Conservation (phyloP, 2,797 vertebrate species). For the Anniella stebbinsi region DNA sequence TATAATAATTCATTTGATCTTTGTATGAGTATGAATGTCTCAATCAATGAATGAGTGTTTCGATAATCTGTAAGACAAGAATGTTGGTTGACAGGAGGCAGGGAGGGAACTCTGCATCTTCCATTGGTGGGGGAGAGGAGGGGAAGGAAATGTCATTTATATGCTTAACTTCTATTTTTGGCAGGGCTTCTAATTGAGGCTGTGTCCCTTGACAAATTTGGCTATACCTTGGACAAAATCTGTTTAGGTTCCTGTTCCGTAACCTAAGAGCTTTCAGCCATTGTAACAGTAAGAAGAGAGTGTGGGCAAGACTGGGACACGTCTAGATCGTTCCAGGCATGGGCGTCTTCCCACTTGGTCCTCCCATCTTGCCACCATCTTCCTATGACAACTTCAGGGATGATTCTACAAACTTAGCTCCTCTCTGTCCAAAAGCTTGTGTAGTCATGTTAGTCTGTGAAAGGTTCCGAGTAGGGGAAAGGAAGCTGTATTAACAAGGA, state of each 20-base stretch:
- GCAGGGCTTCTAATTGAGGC: neutral
- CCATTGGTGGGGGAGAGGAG: neutral
- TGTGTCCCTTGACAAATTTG: neutral
- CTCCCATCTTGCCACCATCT: neutral
- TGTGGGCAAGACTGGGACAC: accelerated
- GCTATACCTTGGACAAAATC: neutral
- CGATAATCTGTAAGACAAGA: no score
- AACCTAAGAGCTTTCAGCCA: no score
- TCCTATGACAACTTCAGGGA: neutral
- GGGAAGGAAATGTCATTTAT: neutral
- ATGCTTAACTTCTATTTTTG: no score
- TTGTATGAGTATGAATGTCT: neutral
- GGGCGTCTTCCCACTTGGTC: accelerated
- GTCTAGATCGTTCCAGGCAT: neutral
- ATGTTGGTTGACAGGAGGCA: no score
- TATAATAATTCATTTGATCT: neutral
- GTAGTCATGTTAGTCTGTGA: no score
- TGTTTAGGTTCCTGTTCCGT: neutral
- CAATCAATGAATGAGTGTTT: neutral
- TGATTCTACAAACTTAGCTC: neutral
- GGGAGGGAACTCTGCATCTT: no score
- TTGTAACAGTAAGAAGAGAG: neutral
- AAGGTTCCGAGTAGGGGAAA: no score
- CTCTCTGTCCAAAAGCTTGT: neutral
- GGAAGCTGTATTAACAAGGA: no score